Evolutionary conservation across 2,113 vertebrate species (phyloP), one percentile per base, ranked within the genome.

Genomic region (Mormoops blainvillei): DNA sequence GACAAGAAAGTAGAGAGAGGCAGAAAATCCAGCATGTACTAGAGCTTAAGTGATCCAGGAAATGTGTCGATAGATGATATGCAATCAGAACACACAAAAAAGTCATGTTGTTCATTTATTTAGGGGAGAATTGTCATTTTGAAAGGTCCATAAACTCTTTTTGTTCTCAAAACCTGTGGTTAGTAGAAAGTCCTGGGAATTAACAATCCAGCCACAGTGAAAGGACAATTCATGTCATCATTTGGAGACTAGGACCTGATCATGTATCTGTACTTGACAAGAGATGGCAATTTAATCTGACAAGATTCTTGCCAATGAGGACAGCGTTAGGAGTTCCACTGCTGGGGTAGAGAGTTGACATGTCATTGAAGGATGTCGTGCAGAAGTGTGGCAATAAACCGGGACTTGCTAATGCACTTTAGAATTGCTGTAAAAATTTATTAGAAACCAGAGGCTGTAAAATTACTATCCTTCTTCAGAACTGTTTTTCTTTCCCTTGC

Each of bases 361-460:
- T 96, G 96, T 97, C 97, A 97, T 92, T 95, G 98, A 98, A 87
- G 83, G 86, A 95, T 98, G 97, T 95, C 98, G 93, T 98, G 97
- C 95, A 94, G 94, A 96, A 97, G 95, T 73, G 92, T 97, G 93
- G 98, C 98, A 98, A 98, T 98, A 98, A 98, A 98, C 98, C 93
- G 48, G 84, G 93, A 98, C 90, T 98, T 98, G 94, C 95, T 98
- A 98, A 98, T 98, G 97, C 84, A 94, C 95, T 98, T 98, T 97
- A 98, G 96, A 81, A 96, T 97, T 97, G 98, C 98, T 98, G 97
- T 98, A 98, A 98, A 98, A 98, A 98, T 97, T 98, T 98, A 98
- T 98, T 98, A 98, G 98, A 98, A 98, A 98, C 94, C 97, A 98
- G 97, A 98, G 98, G 97, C 96, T 98, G 97, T 98, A 98, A 99